Evolutionary conservation across 2,888 invertebrate genomes (phyloP), one percentile per base, ranked within the genome.

Genomic region (Linhomoeus sp.): DNA sequence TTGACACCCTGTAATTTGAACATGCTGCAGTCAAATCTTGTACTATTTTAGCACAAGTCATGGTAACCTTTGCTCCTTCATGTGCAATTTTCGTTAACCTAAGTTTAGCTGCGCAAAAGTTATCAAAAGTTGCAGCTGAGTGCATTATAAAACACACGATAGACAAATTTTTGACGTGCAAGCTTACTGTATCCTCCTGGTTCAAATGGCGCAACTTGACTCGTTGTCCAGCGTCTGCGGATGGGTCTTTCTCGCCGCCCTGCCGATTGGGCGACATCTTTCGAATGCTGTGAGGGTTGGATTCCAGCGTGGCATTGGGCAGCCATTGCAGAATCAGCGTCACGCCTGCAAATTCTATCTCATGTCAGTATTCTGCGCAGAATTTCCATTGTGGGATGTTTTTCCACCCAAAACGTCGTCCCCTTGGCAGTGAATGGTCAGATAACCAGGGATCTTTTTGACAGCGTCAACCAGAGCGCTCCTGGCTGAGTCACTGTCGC

Each of bases 321-420:
- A 90, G 85, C 90, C 90, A 90, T 51, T 85, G 86, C 3, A 88
- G 73, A 54, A 84, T 78, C 17, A 87, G 70, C 0, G 85, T 86
- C 39, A 51, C 82, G 77, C 62, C 65, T 29, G 29, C 5, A 29
- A 29, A 12, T 9, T 29, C n/a, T n/a, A n/a, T n/a, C n/a, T n/a
- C n/a, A n/a, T n/a, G n/a, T n/a, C n/a, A n/a, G n/a, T n/a, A n/a
- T n/a, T n/a, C n/a, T n/a, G n/a, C n/a, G n/a, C n/a, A n/a, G n/a
- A n/a, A n/a, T n/a, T n/a, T n/a, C n/a, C n/a, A n/a, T n/a, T n/a
- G n/a, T n/a, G n/a, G n/a, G n/a, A n/a, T n/a, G n/a, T n/a, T n/a
- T n/a, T n/a, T 22, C 54, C 81, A 76, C 65, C 69, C 48, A 63
- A 55, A 47, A 67, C 67, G 56, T 67, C 66, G 53, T 70, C 68